Percentiles rank a stretch among this genome's conserved stretches.
Evolutionary conservation across 2,888 invertebrate genomes (phyloP).

Genomic region (Eristalis arbustorum): DNA sequence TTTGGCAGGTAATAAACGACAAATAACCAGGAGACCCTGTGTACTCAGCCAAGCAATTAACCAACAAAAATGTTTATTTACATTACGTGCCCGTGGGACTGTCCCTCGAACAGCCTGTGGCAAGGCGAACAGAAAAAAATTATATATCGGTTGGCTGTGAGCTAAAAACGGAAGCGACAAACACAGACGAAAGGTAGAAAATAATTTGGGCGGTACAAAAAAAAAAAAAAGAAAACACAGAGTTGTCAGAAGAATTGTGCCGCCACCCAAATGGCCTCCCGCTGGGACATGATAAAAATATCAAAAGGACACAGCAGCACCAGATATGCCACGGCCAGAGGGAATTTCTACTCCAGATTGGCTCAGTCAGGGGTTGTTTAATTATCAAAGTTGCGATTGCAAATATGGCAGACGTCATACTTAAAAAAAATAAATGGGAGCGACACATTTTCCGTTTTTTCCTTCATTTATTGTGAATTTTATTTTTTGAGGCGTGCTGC

Average conservation of each 20-base stretch:
- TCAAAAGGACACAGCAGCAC: slow-evolving; percentile 4
- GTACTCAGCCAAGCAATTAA: slow-evolving; percentile 15
- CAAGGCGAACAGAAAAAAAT: neutral
- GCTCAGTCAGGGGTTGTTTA: slow-evolving; percentile 8
- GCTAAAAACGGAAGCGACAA: neutral
- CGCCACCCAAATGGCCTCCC: neutral
- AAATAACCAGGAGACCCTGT: slow-evolving; percentile 5
- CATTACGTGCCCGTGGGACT: slow-evolving; percentile 29
- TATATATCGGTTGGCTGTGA: neutral
- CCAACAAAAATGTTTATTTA: slow-evolving; percentile 31
- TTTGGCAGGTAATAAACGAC: slow-evolving; percentile 22
- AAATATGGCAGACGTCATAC: neutral
- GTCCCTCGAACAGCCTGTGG: neutral
- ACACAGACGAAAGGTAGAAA: neutral
- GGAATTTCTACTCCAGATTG: slow-evolving; percentile 16
- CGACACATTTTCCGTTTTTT: neutral
- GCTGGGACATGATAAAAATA: slow-evolving; percentile 17
- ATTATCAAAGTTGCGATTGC: slow-evolving; percentile 13
- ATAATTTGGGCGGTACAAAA: neutral
- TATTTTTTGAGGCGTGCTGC: neutral
- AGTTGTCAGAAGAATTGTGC: neutral
- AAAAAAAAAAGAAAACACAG: neutral
- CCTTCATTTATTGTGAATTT: neutral
- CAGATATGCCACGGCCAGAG: neutral
- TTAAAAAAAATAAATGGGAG: neutral